Conservation (phyloP, 2,797 vertebrate species). For the Prionace glauca region DNA sequence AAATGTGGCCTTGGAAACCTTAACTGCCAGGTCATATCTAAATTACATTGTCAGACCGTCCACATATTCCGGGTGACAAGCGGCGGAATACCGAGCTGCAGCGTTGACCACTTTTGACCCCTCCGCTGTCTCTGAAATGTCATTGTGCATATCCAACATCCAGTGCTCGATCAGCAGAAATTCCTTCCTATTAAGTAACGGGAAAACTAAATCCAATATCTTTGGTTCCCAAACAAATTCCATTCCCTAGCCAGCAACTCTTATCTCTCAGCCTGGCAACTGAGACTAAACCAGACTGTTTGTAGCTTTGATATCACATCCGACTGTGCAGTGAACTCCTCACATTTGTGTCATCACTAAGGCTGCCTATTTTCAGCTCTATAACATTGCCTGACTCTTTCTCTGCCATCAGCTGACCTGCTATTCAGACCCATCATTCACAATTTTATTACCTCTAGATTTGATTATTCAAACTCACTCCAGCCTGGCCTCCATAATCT, state of each 20-base stretch:
- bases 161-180: too few relatives aligned
- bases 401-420: background rate
- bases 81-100: background rate
- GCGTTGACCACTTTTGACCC: too few relatives aligned
- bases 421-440: background rate
- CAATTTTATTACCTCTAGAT: background rate
- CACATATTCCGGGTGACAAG: background rate
- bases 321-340: background rate
- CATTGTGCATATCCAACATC: too few relatives aligned
- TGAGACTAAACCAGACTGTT: background rate
- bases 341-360: background rate
- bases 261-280: background rate
- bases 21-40: background rate
- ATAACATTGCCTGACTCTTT: too few relatives aligned
- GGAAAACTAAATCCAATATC: background rate
- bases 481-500: background rate
- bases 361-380: background rate
- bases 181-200: background rate
- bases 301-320: background rate
- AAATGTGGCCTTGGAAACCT: background rate
- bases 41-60: background rate
- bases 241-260: background rate
- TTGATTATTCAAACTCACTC: background rate
- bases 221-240: background rate
- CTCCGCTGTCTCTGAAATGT: too few relatives aligned